Percentiles rank a stretch among this genome's conserved stretches.
Conservation (phyloP, 2,113 vertebrate genomes). For the Cyphomyrus discorhynchus region DNA sequence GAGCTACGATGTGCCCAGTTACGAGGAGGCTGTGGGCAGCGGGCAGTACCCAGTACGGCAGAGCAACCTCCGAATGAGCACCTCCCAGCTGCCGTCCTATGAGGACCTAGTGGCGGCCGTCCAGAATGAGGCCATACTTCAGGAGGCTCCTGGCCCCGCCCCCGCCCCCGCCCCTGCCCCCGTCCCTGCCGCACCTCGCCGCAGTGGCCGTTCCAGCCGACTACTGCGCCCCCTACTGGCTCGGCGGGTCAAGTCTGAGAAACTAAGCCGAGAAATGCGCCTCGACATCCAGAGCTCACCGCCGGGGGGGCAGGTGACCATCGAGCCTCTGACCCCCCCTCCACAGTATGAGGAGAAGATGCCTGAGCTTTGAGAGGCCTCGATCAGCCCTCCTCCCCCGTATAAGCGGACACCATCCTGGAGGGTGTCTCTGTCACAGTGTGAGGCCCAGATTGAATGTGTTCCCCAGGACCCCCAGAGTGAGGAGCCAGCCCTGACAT, state of each 20-base stretch:
- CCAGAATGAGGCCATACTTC: constrained; percentile 38
- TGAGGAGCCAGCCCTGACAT: neutral
- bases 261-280: constrained; percentile 80
- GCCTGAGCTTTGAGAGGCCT: constrained; percentile 44
- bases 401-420: neutral
- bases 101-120: constrained; percentile 75
- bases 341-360: constrained; percentile 77
- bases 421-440: neutral
- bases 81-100: constrained; percentile 85
- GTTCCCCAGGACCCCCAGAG: neutral
- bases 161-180: neutral
- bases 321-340: constrained; percentile 87
- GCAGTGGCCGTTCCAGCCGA: constrained; percentile 66
- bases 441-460: neutral
- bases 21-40: constrained; percentile 79
- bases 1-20: constrained; percentile 71
- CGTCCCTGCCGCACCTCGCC: constrained; percentile 41
- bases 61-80: constrained; percentile 59
- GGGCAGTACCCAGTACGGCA: constrained; percentile 56
- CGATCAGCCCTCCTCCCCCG: neutral
- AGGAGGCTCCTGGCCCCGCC: neutral
- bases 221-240: constrained; percentile 76
- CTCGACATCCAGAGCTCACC: constrained; percentile 59
- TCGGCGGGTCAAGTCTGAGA: constrained; percentile 88
- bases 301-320: constrained; percentile 54